Evolutionary conservation across 2,888 invertebrate species (phyloP).

Genomic region (Gasteruption jaculator): DNA sequence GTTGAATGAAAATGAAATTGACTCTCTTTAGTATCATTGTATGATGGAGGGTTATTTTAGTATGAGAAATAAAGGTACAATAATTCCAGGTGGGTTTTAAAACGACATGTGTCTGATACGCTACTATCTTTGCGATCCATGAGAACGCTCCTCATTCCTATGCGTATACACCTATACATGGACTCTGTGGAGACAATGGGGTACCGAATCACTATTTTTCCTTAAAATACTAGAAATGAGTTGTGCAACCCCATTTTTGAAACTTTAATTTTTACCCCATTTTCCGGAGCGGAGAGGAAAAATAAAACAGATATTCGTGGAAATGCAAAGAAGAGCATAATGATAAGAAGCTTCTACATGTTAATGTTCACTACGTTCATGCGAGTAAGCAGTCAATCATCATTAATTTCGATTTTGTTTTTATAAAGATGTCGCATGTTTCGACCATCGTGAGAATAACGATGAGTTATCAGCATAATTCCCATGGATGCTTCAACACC

Average conservation of each 20-base stretch:
- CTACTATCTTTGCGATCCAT: constrained; percentile 42
- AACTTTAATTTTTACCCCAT: too few relatives aligned
- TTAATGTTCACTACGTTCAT: too few relatives aligned
- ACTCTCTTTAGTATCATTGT: constrained; percentile 25
- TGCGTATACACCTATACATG: constrained; percentile 10
- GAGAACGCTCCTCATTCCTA: constrained; percentile 38
- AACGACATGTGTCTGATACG: constrained; percentile 42
- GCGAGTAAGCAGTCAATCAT: constrained; percentile 1
- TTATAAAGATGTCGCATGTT: constrained; percentile 18
- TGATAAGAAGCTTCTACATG: too few relatives aligned
- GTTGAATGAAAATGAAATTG: constrained; percentile 29
- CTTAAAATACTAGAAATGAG: too few relatives aligned
- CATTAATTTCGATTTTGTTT: constrained; percentile 8
- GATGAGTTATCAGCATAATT: constrained; percentile 50
- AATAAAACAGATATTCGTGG: neutral
- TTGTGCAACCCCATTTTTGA: too few relatives aligned
- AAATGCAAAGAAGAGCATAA: too few relatives aligned
- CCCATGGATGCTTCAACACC: constrained; percentile 49
- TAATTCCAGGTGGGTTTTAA: constrained; percentile 40
- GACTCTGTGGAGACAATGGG: too few relatives aligned
- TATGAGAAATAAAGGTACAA: constrained; percentile 39
- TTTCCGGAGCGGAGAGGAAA: neutral
- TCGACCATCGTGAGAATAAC: constrained; percentile 46
- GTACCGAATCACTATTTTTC: too few relatives aligned
- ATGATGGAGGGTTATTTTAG: constrained; percentile 26